These are phyloP conservation scores for Bos javanicus DNA, from an alignment of 2,113 vertebrate species.

Conservation along the genomic window DNA sequence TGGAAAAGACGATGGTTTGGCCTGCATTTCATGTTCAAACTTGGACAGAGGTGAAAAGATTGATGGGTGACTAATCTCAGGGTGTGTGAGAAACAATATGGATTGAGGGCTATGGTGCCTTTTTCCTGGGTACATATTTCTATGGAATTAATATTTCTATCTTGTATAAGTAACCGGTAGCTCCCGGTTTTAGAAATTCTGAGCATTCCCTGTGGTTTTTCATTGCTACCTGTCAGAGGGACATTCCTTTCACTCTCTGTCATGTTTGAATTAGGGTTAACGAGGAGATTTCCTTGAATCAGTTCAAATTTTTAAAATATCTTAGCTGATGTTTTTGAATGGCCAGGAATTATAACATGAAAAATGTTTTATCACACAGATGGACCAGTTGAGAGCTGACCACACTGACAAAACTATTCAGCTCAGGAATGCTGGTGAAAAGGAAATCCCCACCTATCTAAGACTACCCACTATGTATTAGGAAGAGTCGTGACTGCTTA, in stretches of 20 bases:
- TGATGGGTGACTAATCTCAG: background rate
- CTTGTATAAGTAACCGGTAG: background rate
- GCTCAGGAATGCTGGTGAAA: background rate
- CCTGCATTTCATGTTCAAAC: background rate
- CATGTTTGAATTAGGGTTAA: background rate
- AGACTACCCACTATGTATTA: background rate
- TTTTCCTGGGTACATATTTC: background rate
- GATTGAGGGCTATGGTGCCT: fast-evolving
- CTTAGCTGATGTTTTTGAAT: background rate
- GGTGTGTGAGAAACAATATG: background rate
- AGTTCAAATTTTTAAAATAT: background rate
- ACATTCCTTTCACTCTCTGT: background rate
- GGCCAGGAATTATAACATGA: background rate
- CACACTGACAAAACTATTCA: background rate
- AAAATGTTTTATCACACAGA: background rate
- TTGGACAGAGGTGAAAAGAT: background rate
- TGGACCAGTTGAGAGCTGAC: background rate
- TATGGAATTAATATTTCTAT: background rate
- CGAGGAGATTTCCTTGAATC: background rate
- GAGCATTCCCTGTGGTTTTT: background rate
- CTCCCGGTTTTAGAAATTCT: background rate
- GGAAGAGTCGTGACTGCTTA: background rate
- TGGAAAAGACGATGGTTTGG: background rate
- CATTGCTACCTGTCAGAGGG: background rate
- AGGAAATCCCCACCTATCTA: background rate